Evolutionary conservation across 2,888 invertebrate species (phyloP), one percentile per base, ranked within the genome.

Genomic region (Synanthedon andrenaeformis): DNA sequence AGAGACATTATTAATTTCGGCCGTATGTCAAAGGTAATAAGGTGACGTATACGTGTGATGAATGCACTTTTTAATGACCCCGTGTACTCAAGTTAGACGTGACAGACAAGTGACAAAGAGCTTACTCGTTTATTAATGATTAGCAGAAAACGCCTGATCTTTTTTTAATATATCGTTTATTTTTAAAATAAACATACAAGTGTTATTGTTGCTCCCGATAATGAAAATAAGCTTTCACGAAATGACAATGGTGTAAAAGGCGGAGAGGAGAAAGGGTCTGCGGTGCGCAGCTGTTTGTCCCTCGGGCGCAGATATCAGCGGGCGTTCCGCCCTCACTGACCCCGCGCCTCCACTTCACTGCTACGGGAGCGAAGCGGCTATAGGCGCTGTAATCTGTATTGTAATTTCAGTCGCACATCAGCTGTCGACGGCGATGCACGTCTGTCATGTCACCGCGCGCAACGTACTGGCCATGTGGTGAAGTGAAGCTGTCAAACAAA

Each of bases 401-500:
- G n/a, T 14, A 19, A 12, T 13, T 13, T 63, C 79, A 84, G 85
- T 87, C 80, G 84, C 74, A 74, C 80, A 79, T 76, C 82, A 73
- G 69, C 66, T 73, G 79, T 72, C 73, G 79, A 76, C 69, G 75
- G 75, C 62, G 65, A 61, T 63, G 75, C 60, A 79, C 84, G 82
- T 75, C 67, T 63, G 74, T 80, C 64, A 69, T 69, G 72, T 65
- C 64, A 66, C 58, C 65, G 67, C 67, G 71, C 76, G 74, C 70
- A 72, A 76, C 71, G 67, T 63, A 60, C 64, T 71, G 82, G 80
- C 83, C 86, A 86, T 87, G 87, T 80, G 87, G 83, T 86, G 85
- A 86, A 83, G 85, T 85, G 84, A 82, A 85, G 82, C 85, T 84
- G 85, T 85, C 86, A 86, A 82, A 82, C 82, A n/a, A 51, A 35